Evolutionary conservation across 2,113 vertebrate species (phyloP), one percentile per base, ranked within the genome.

Genomic region (Felis chaus): DNA sequence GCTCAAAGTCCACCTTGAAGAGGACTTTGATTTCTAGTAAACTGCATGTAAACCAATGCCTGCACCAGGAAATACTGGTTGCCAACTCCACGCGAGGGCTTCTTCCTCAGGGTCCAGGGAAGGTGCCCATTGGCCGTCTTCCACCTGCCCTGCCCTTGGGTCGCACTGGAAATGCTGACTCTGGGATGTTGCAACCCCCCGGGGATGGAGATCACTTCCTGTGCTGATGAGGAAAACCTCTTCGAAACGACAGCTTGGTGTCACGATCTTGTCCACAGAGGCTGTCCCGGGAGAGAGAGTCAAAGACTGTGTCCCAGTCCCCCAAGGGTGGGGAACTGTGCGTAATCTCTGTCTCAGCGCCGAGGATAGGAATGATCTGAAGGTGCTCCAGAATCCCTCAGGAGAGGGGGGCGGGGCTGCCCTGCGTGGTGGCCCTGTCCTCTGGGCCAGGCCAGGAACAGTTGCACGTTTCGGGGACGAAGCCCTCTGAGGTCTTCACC

Each of bases 371-470:
- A 23, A 73, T 13, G 66, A 29, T n/a, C 9, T 29, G 18, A 45
- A 96, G 66, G 73, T 15, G 16, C 27, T n/a, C 21, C 15, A 16
- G 25, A 55, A 19, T 33, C 29, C 25, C 31, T 19, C 33, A 73
- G 73, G 31, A 68, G 69, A 55, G 11, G 2, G 41, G 14, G 15
- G 0, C 0, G 3, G 4, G n/a, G 5, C 1, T 5, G 4, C 11
- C 27, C 13, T 15, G 18, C 3, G 11, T 45, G 0, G 3, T 41
- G 63, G 66, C 27, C n/a, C 36, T 6, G 13, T 21, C 69, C 53
- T 50, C 5, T 7, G 55, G 7, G 50, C 29, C 36, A 50, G 71
- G 36, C 39, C 73, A 50, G 82, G 84, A 63, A 8, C 31, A 18
- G 5, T 15, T 41, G 19, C 48, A 4, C 7, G 7, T 55, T 53